Evolutionary conservation across 2,797 vertebrate species (phyloP), one percentile per base, ranked within the genome.

Genomic region (Coracias cyanogaster): DNA sequence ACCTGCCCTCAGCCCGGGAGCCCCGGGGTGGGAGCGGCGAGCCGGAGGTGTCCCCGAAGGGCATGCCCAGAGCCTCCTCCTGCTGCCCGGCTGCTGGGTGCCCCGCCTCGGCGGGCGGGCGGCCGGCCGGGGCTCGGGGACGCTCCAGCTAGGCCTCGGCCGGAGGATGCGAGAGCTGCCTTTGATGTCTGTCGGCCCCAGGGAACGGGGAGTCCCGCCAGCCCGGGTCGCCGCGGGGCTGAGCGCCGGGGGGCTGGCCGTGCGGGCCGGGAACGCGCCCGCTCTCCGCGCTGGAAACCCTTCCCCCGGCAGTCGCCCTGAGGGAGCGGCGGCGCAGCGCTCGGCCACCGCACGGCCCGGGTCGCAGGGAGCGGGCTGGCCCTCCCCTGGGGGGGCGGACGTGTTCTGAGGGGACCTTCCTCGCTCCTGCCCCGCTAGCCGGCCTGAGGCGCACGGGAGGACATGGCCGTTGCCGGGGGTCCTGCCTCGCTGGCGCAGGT

Each of bases 101-200:
- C 29, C 39, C 65, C 7, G 2, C 64, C 21, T 48, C 7, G 18
- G 11, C 10, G 11, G 73, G 43, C 22, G 37, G 10, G n/a, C n/a
- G n/a, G n/a, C 60, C 12, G 8, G n/a, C 70, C 45, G 14, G 4
- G 6, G 25, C 22, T 31, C 4, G 3, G 70, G 33, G 81, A 39
- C 58, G 84, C 80, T 89, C 43, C 3, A 7, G 51, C 48, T 92
- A 93, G 96, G 96, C 95, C 94, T 76, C 83, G 37, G 52, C 71
- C 2, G 12, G 41, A 51, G 74, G 61, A 66, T 70, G 48, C 4
- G 13, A 25, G 48, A 67, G 12, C 13, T 4, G 37, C 15, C 29
- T 20, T 21, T 18, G 33, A 28, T 54, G 66, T 62, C 60, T 2
- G 15, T 6, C 81, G 57, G 60, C 67, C n/a, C 16, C 49, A 4